These are phyloP conservation scores for Nephila pilipes DNA, from an alignment of 1,140 invertebrate genomes.

Conservation along the genomic window DNA sequence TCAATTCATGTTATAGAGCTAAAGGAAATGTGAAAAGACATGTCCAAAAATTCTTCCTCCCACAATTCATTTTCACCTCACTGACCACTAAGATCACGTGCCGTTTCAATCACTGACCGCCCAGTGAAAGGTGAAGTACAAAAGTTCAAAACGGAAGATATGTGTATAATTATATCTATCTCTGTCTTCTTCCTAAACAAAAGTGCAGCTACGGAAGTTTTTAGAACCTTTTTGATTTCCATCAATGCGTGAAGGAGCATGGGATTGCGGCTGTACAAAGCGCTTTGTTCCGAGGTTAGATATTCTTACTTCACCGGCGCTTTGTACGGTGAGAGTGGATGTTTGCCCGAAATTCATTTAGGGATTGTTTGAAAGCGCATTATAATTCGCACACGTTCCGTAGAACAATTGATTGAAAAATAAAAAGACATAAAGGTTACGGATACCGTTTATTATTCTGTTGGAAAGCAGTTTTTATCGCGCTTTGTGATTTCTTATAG, in stretches of 20 bases:
- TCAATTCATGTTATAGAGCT: no score
- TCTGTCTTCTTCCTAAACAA: conserved; percentile 19
- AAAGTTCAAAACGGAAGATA: background rate
- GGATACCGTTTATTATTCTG: conserved; percentile 6
- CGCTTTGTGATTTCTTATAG: background rate
- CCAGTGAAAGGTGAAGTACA: conserved; percentile 7
- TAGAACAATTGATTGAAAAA: background rate
- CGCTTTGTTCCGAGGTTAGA: background rate
- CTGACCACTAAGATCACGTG: background rate
- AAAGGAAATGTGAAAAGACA: no score
- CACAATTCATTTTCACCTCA: background rate
- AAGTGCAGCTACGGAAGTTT: conserved; percentile 32
- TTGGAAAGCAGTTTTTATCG: background rate
- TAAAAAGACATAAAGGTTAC: conserved; percentile 10
- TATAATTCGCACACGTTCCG: background rate
- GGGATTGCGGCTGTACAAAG: background rate
- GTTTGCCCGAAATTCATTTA: conserved; percentile 7
- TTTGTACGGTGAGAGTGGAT: conserved; percentile 39
- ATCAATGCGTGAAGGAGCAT: conserved; percentile 39
- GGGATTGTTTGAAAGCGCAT: background rate
- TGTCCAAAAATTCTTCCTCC: background rate
- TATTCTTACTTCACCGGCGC: no score
- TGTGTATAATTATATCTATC: conserved; percentile 39
- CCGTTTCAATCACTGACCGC: background rate
- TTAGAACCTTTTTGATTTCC: background rate